These are phyloP conservation scores for Atractosteus spatula DNA, from an alignment of 2,113 vertebrate species.

Conservation along the genomic window DNA sequence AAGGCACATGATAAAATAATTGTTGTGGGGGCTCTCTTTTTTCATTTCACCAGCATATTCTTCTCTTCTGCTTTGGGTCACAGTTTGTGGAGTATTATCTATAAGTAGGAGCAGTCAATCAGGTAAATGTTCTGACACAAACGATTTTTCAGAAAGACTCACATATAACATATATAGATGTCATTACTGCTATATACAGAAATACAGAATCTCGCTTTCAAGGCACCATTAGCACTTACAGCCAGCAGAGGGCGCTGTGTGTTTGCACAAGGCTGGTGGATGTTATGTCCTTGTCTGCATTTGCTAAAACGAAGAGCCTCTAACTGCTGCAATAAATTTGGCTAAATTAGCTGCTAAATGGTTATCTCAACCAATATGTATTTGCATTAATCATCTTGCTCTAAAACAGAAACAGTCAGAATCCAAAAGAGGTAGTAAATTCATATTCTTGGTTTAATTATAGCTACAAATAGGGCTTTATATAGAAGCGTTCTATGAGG, in stretches of 20 bases:
- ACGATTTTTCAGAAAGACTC: too few species aligned
- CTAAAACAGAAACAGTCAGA: constrained; percentile 89
- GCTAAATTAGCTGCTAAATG: constrained; percentile 99
- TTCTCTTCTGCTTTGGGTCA: too few species aligned
- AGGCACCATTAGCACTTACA: too few species aligned
- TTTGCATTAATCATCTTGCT: constrained; percentile 97
- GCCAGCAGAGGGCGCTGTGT: constrained; percentile 84
- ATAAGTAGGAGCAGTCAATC: too few species aligned
- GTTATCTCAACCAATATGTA: constrained; percentile 99
- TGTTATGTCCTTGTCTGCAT: constrained; percentile 79
- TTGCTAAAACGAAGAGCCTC: constrained; percentile 80
- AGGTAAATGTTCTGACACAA: too few species aligned
- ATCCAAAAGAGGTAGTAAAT: constrained; percentile 83
- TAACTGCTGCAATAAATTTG: constrained; percentile 95
- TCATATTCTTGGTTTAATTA: constrained; percentile 97
- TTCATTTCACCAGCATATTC: too few species aligned
- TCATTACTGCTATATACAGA: too few species aligned
- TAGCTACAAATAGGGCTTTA: constrained; percentile 85
- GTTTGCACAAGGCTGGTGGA: constrained; percentile 59
- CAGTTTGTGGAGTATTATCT: too few species aligned
- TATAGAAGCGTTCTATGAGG: constrained; percentile 81
- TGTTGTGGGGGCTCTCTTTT: too few species aligned
- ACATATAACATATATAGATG: too few species aligned
- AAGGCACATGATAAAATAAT: too few species aligned
- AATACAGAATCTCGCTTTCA: too few species aligned